Percentiles rank a stretch among this genome's conserved stretches.
These are phyloP conservation scores for Ceratina calcarata DNA, from an alignment of 1,140 invertebrate genomes.

Conservation along the genomic window DNA sequence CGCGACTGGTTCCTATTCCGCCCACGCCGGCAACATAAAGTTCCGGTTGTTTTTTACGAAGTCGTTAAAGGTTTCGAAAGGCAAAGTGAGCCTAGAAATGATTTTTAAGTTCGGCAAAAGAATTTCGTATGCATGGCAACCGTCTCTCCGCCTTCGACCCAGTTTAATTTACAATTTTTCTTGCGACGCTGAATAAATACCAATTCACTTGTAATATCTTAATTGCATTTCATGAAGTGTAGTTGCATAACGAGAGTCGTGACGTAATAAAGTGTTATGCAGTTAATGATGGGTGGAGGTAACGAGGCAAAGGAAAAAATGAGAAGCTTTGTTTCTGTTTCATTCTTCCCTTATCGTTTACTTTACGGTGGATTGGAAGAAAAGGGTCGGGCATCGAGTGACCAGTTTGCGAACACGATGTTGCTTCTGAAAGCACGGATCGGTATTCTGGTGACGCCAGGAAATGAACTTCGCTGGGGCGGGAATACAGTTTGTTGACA, in stretches of 20 bases:
- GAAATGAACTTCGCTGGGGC: conserved; percentile 9
- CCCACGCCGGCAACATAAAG: conserved; percentile 34
- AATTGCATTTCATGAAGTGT: no score
- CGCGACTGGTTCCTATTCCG: conserved; percentile 39
- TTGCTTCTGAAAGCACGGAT: not conserved
- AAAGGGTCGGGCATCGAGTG: not conserved
- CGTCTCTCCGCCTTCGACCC: no score
- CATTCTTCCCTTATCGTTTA: not conserved
- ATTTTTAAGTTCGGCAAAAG: not conserved
- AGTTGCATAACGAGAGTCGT: no score
- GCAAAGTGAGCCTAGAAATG: not conserved
- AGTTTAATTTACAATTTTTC: no score
- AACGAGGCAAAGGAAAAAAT: not conserved
- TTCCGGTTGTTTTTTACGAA: conserved; percentile 24
- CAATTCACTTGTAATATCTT: no score
- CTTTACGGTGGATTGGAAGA: not conserved
- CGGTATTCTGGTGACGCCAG: conserved; percentile 13
- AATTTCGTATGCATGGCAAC: not conserved
- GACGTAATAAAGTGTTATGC: no score
- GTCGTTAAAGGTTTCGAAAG: conserved; percentile 11
- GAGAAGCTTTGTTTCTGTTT: no score
- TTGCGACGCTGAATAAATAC: no score
- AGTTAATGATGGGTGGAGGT: not conserved
- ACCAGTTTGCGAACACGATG: not conserved
- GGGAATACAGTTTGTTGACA: conserved; percentile 7